These are phyloP conservation scores for Gallirallus australis DNA, from an alignment of 2,797 vertebrate species.

Conservation along the genomic window DNA sequence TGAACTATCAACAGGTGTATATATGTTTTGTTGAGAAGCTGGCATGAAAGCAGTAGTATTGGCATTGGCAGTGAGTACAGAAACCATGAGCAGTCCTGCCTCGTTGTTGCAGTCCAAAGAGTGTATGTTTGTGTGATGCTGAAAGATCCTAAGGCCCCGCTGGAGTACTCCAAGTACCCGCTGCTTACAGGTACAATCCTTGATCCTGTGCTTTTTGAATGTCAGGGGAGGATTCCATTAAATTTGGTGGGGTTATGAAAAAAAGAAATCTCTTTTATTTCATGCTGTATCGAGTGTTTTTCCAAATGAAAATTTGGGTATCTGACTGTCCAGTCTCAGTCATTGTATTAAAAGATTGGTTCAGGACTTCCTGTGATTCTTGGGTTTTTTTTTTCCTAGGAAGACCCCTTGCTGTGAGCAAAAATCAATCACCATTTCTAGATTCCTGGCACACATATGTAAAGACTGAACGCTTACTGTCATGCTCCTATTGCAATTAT, in stretches of 20 bases:
- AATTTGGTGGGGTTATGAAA: not conserved
- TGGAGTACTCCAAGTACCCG: too few relatives aligned
- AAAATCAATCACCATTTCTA: not conserved
- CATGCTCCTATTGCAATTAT: not conserved
- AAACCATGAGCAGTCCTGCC: not conserved
- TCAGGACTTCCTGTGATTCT: not conserved
- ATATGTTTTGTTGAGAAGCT: not conserved
- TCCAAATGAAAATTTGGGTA: not conserved
- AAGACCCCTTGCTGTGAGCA: not conserved
- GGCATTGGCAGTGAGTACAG: fast-evolving
- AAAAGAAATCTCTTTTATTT: not conserved
- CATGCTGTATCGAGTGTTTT: fast-evolving
- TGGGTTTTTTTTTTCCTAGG: not conserved
- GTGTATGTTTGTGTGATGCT: fast-evolving
- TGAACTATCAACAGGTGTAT: not conserved
- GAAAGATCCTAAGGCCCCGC: not conserved
- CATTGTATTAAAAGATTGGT: not conserved
- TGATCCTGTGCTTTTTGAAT: not conserved
- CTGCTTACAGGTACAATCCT: not conserved
- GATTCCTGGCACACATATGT: not conserved
- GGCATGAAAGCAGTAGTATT: not conserved
- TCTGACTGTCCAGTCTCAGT: not conserved
- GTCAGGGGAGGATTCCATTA: not conserved
- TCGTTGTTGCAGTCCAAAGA: not conserved
- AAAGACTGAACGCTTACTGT: not conserved